These are phyloP conservation scores for Cantharis lateralis DNA, from an alignment of 2,888 invertebrate species.

Conservation along the genomic window DNA sequence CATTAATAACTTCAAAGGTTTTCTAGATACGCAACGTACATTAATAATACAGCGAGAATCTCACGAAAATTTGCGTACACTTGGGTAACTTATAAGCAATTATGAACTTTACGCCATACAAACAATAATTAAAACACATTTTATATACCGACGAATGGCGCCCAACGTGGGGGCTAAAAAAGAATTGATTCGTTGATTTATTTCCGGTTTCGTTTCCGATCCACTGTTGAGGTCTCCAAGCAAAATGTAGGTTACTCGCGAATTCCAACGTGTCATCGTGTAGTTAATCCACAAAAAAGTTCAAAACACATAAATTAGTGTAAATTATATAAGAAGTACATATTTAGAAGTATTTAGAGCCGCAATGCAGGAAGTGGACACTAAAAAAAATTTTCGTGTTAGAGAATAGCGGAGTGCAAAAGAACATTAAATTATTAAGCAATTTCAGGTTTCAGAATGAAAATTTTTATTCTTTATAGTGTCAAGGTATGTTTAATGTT, in stretches of 20 bases:
- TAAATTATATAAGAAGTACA: not conserved
- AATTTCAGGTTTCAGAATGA: not conserved
- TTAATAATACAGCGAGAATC: not conserved
- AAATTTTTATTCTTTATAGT: not conserved
- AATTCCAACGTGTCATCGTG: not conserved
- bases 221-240: not conserved
- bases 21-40: not conserved
- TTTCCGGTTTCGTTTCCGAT: not conserved
- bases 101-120: not conserved
- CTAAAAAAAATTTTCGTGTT: not conserved
- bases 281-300: not conserved
- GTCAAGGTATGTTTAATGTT: not conserved
- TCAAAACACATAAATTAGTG: not conserved
- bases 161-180: too few relatives aligned
- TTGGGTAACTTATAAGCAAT: not conserved
- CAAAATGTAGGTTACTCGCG: not conserved
- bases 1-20: constrained; percentile 37
- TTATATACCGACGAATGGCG: not conserved
- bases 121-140: not conserved
- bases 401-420: not conserved
- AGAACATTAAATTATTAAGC: not conserved
- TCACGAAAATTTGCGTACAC: not conserved
- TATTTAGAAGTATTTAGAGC: not conserved
- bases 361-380: not conserved
- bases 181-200: too few relatives aligned